A percentile compares a stretch with the other conserved stretches of the same genome.
Evolutionary conservation across 2,797 vertebrate genomes (phyloP).

Genomic region (Mormyrops boulengeri): DNA sequence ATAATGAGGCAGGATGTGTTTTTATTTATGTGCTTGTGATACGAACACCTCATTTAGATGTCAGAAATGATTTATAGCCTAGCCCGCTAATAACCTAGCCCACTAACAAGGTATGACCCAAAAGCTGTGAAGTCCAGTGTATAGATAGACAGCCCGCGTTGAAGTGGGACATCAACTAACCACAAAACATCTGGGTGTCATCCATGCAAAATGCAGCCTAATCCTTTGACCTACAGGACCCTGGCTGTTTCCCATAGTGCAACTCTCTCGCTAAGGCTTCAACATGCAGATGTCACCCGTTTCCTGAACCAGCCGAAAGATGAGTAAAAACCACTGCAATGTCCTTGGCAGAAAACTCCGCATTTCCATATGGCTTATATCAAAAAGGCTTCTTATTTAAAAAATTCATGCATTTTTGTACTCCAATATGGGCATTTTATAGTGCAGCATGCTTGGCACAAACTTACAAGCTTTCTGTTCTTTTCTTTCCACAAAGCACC

Average conservation of each 20-base stretch:
- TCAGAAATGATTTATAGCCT: neutral
- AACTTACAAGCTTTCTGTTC: neutral
- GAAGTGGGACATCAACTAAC: neutral
- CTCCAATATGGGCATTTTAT: slow-evolving; percentile 20
- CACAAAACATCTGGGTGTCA: neutral
- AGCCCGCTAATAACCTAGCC: neutral
- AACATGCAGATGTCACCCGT: neutral
- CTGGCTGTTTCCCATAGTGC: neutral
- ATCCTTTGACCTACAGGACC: neutral
- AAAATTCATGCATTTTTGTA: slow-evolving; percentile 30
- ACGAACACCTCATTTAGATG: neutral
- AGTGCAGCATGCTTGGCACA: neutral
- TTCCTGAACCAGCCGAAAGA: neutral
- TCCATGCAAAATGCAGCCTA: neutral
- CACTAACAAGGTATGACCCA: neutral
- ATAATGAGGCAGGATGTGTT: neutral
- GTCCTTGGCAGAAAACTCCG: neutral
- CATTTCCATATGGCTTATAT: slow-evolving; percentile 43
- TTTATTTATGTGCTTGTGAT: neutral
- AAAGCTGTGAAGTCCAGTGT: neutral
- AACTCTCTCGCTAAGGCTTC: neutral
- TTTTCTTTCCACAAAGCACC: neutral
- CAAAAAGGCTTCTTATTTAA: slow-evolving; percentile 43
- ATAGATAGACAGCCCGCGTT: neutral
- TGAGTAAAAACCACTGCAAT: neutral